A percentile compares a stretch with the other conserved stretches of the same genome.
Evolutionary conservation across 2,113 vertebrate genomes (phyloP).

Genomic region (Festucalex cinctus): DNA sequence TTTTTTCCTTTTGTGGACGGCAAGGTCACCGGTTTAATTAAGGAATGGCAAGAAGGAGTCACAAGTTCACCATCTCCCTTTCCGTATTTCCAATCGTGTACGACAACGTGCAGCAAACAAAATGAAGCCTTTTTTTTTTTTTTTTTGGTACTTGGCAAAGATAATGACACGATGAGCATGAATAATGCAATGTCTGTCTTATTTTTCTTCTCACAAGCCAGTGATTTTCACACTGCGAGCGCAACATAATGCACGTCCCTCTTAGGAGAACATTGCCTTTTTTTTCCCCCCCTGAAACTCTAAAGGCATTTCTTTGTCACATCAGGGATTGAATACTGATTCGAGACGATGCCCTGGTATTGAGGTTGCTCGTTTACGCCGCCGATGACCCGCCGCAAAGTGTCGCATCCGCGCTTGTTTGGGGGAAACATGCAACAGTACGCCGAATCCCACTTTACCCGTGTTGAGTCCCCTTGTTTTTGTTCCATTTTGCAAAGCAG

Average conservation of each 20-base stretch:
- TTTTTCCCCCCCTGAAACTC: conserved; percentile 9
- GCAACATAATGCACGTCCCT: conserved; percentile 28
- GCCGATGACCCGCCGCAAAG: conserved; percentile 62
- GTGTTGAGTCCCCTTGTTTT: conserved; percentile 44
- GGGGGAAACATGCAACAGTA: conserved; percentile 33
- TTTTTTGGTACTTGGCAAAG: conserved; percentile 47
- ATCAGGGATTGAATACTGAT: conserved; percentile 32
- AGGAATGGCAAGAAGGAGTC: conserved; percentile 49
- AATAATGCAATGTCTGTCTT: conserved; percentile 60
- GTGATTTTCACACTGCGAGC: conserved; percentile 31
- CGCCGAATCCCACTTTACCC: conserved; percentile 46
- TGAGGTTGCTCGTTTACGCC: conserved; percentile 28
- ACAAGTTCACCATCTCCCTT: conserved; percentile 38
- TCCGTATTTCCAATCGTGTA: background rate
- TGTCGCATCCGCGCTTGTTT: conserved; percentile 58
- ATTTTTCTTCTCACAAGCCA: conserved; percentile 19
- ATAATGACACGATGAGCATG: conserved; percentile 64
- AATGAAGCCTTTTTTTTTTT: conserved; percentile 16
- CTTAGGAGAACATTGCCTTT: conserved; percentile 32
- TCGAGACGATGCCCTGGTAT: background rate
- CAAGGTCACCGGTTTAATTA: conserved; percentile 70
- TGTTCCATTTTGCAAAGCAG: conserved; percentile 28
- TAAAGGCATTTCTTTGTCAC: conserved; percentile 28
- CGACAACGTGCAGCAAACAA: conserved; percentile 19
- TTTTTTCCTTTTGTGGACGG: conserved; percentile 16